A percentile compares a stretch with the other conserved stretches of the same genome.
Conservation (phyloP, 1,140 invertebrate species). For the Brachionus rotundiformis region DNA sequence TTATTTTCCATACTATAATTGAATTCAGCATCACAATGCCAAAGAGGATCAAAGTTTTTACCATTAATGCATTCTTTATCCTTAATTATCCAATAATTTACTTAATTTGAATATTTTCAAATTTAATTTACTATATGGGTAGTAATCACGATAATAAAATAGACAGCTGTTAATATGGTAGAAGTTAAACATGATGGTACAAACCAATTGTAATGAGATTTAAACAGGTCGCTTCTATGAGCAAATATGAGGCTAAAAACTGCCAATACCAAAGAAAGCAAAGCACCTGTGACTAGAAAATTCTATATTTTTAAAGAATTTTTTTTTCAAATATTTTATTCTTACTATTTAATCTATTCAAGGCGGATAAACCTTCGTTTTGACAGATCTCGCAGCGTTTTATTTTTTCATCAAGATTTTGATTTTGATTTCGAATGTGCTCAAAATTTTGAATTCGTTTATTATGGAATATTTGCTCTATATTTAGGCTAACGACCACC, state of each 20-base stretch:
- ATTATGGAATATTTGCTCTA: slow-evolving; percentile 48
- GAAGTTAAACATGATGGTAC: slow-evolving; percentile 8
- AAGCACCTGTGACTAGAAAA: slow-evolving; percentile 20
- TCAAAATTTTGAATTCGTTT: not conserved
- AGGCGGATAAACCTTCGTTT: not conserved
- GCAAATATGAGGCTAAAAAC: slow-evolving; percentile 17
- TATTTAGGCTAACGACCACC: slow-evolving; percentile 38
- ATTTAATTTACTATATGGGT: not conserved
- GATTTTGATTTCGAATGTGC: not conserved
- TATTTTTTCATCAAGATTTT: not conserved
- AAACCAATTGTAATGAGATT: not conserved
- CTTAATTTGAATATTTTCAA: not conserved
- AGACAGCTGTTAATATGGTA: not conserved
- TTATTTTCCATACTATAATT: slow-evolving; percentile 38
- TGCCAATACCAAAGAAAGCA: not conserved
- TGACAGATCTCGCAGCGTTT: not conserved
- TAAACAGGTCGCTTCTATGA: not conserved
- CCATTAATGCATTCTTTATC: not conserved
- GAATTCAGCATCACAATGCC: slow-evolving; percentile 33
- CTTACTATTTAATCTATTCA: slow-evolving; percentile 41
- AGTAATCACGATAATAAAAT: slow-evolving; percentile 29
- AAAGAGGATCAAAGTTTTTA: not conserved
- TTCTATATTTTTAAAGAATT: no score
- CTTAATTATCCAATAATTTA: no score
- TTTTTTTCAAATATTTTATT: not conserved